Percentiles rank a stretch among this genome's conserved stretches.
Evolutionary conservation across 2,888 invertebrate species (phyloP).

Genomic region (Papilio protenor): DNA sequence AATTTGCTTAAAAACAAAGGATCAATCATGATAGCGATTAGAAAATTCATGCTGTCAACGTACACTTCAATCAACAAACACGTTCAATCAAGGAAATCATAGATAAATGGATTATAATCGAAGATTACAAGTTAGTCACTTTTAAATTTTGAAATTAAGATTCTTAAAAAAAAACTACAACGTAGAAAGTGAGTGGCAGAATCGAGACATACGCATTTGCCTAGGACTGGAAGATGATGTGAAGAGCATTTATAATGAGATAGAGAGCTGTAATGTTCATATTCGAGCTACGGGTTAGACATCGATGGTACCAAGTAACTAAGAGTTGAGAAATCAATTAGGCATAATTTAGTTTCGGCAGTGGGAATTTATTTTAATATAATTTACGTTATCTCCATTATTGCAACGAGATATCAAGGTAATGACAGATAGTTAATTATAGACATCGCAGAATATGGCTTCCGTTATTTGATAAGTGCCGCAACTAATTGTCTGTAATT

Average conservation of each 20-base stretch:
- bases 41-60: not conserved
- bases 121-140: not conserved
- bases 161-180: not conserved
- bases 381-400: not conserved
- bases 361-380: not conserved
- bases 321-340: not conserved
- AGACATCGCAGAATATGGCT: not conserved
- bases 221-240: not conserved
- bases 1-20: not conserved
- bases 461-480: not conserved
- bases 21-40: conserved; percentile 1
- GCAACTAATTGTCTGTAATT: not conserved
- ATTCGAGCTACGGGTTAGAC: not conserved
- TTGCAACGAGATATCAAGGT: conserved; percentile 1
- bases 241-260: not conserved
- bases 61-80: not conserved
- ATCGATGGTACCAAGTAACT: not conserved
- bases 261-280: not conserved
- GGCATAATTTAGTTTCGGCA: not conserved
- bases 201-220: not conserved
- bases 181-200: not conserved
- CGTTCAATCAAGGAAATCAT: not conserved
- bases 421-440: conserved; percentile 12
- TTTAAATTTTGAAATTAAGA: not conserved
- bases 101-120: not conserved